These are phyloP conservation scores for Dufourea novaeangliae DNA, from an alignment of 1,140 invertebrate species.

Conservation along the genomic window DNA sequence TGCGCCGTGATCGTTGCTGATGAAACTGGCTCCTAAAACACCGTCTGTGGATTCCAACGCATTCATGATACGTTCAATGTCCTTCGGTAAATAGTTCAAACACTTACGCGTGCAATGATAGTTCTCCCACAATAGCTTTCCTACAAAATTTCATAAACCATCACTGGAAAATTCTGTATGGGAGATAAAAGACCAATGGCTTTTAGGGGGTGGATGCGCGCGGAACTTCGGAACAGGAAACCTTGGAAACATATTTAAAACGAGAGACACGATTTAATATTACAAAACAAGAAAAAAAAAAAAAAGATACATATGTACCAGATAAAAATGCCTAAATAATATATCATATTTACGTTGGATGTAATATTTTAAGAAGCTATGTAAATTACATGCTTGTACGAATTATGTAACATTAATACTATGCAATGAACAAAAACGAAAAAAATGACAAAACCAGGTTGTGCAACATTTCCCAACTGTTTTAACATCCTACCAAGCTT, in stretches of 20 bases:
- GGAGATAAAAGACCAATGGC: not conserved
- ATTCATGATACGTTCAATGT: constrained; percentile 27
- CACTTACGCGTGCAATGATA: constrained; percentile 12
- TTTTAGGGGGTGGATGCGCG: not conserved
- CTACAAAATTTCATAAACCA: constrained; percentile 16
- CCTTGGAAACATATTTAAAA: constrained; percentile 29
- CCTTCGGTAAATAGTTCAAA: constrained; percentile 10
- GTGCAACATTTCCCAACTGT: not conserved
- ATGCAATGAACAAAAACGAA: constrained; percentile 1
- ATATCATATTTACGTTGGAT: constrained; percentile 31
- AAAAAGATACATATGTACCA: too few species aligned
- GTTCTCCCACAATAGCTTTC: constrained; percentile 34
- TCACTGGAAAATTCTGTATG: not conserved
- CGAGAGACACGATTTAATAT: constrained; percentile 20
- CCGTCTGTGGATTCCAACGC: constrained; percentile 1
- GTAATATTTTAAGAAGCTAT: constrained; percentile 46
- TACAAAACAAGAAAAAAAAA: constrained; percentile 18
- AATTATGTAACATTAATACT: constrained; percentile 41
- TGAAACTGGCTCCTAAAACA: constrained; percentile 16
- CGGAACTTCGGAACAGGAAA: constrained; percentile 6
- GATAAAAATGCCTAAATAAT: constrained; percentile 41
- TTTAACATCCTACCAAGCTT: constrained; percentile 24
- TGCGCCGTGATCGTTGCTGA: constrained; percentile 9
- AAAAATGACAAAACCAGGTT: not conserved
- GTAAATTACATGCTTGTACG: constrained; percentile 49